phyloP scores from a whole-genome alignment of 2,113 vertebrate genomes.

The Psittacara wagleri region DNA sequence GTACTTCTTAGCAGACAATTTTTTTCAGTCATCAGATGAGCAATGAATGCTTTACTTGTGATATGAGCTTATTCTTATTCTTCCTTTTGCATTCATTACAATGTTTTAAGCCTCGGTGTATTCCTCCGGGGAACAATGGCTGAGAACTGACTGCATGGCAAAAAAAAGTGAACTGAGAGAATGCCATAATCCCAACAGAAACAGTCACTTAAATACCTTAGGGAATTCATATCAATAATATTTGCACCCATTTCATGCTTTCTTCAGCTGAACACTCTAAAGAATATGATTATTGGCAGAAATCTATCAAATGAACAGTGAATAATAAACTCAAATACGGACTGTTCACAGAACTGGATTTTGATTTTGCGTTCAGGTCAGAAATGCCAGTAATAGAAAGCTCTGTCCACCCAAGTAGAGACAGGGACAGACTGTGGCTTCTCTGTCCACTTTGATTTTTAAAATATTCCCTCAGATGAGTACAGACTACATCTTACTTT shows the following conservation, averaged over 20 bases:
- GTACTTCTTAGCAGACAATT: not conserved
- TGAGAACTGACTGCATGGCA: not conserved
- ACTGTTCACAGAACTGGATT: not conserved
- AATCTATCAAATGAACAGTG: not conserved
- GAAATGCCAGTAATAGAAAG: not conserved
- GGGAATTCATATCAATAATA: not conserved
- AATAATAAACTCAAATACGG: not conserved
- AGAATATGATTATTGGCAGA: not conserved
- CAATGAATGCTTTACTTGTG: not conserved
- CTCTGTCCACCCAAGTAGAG: not conserved
- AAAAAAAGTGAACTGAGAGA: not conserved
- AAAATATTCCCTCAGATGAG: not conserved
- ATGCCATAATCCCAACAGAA: not conserved
- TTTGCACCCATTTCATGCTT: not conserved
- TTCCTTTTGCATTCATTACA: not conserved
- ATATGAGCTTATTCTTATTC: not conserved
- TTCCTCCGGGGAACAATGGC: not conserved
- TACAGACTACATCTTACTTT: not conserved
- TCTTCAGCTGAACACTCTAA: not conserved
- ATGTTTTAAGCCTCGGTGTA: not conserved
- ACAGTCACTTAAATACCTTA: not conserved
- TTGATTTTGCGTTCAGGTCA: not conserved
- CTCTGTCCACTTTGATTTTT: not conserved
- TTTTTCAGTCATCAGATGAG: not conserved
- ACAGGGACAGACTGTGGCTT: not conserved